Base-by-base conservation (phyloP, 2,113 vertebrate species). In the Xerus inauris region DNA sequence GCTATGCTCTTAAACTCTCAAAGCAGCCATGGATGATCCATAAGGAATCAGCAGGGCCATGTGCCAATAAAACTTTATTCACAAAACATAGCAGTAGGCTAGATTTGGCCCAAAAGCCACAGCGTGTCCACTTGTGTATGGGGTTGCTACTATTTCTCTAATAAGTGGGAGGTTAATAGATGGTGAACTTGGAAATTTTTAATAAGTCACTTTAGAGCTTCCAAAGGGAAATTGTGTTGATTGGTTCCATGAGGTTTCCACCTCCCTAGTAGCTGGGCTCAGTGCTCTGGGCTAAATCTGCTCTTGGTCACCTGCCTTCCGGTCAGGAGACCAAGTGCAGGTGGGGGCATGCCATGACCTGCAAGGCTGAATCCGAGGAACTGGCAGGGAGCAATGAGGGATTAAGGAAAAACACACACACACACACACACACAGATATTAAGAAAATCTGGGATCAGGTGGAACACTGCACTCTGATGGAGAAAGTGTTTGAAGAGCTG, bases 1-100 rank as follows among this genome's bases (percentile, higher is more conserved):
- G 64, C 38, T 54, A 28, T 49, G 22, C 35, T 38, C 5, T 49
- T 4, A 10, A 12, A 19, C 69, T 30, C 20, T 22, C 32, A 38
- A 72, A 65, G 86, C 42, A 38, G 57, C 49, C 2, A 0, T 14
- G 6, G 54, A 11, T 0, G 7, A 16, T 13, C 5, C 1, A 1
- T 40, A 57, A 32, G 1, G 3, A 5, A 8, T 35, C 3, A 62
- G 13, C 8, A 22, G 35, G 38, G n/a, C 79, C 5, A 1, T 13
- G 6, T 17, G 5, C 54, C 8, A 26, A 1, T 51, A 30, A 51
- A 65, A 32, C 22, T 16, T 49, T 13, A 26, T 49, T 42, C 67
- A 7, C 22, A 40, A 32, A 91, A 47, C 3, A 7, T 2, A 1
- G 24, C 38, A 1, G 30, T 8, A 11, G 57, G 40, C 54, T 24